Conservation (phyloP, 2,797 vertebrate species). For the Epinephelus malabaricus region DNA sequence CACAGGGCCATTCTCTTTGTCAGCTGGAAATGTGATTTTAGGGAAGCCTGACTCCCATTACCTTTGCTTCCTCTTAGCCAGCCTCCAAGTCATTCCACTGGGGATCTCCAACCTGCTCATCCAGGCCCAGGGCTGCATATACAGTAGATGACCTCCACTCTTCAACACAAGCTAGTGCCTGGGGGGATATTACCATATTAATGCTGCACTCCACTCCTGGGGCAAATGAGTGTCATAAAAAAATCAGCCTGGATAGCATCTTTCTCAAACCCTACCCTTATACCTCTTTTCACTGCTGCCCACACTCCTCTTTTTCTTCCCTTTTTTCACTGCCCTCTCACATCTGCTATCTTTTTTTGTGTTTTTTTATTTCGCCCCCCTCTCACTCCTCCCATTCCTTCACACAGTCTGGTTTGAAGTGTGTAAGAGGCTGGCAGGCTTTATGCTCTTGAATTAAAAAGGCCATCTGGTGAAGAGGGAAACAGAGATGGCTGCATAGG, state of each 20-base stretch:
- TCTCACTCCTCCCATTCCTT: slow-evolving; percentile 66
- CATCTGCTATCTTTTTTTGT: slow-evolving; percentile 66
- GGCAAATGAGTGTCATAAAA: slow-evolving; percentile 76
- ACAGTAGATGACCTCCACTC: slow-evolving; percentile 79
- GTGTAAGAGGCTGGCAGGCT: slow-evolving; percentile 82
- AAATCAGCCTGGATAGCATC: slow-evolving; percentile 56
- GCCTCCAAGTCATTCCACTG: slow-evolving; percentile 63
- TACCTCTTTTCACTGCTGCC: slow-evolving; percentile 17
- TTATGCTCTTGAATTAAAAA: slow-evolving; percentile 82
- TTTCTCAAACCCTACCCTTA: slow-evolving; percentile 47
- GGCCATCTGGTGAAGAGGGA: slow-evolving; percentile 83
- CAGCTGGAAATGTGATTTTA: slow-evolving; percentile 78
- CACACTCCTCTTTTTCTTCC: slow-evolving; percentile 17
- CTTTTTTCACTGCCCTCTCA: slow-evolving; percentile 22
- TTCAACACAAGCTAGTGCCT: slow-evolving; percentile 66
- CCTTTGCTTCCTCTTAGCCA: slow-evolving; percentile 61
- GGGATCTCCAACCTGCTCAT: slow-evolving; percentile 71
- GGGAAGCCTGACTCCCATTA: slow-evolving; percentile 76
- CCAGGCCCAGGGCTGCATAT: slow-evolving; percentile 62
- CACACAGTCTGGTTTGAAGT: slow-evolving; percentile 79
- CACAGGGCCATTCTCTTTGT: slow-evolving; percentile 62
- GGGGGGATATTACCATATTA: slow-evolving; percentile 83
- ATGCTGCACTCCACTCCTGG: slow-evolving; percentile 74
- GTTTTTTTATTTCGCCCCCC: slow-evolving; percentile 40
- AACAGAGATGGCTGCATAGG: slow-evolving; percentile 67